Evolutionary conservation across 2,797 vertebrate species (phyloP).

Genomic region (Microctenopoma lineatum): DNA sequence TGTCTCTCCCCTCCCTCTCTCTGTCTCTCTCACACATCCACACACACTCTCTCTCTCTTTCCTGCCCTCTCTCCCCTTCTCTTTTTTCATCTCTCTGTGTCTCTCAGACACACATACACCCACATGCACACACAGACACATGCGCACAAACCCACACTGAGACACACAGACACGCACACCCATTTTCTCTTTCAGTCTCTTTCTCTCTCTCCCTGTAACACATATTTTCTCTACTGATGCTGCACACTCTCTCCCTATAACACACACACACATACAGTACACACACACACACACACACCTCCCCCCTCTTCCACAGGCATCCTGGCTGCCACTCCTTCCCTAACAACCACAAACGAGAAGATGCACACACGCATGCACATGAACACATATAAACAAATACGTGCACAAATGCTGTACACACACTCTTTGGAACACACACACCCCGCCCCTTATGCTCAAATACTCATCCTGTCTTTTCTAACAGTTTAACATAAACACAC

Average conservation of each 20-base stretch:
- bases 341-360: constrained; percentile 57
- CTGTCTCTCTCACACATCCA: constrained; percentile 40
- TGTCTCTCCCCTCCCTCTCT: constrained; percentile 60
- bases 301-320: constrained; percentile 69
- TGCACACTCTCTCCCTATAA: constrained; percentile 23
- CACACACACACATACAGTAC: constrained; percentile 11
- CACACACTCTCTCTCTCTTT: constrained; percentile 36
- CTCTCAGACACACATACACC: constrained; percentile 71
- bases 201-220: constrained; percentile 51
- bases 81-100: constrained; percentile 64
- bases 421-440: constrained; percentile 66
- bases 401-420: constrained; percentile 35
- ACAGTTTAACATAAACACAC: constrained; percentile 57
- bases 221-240: constrained; percentile 44
- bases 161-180: constrained; percentile 51
- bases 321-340: constrained; percentile 70
- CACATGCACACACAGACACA: constrained; percentile 59
- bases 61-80: constrained; percentile 70
- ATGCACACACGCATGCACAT: constrained; percentile 17
- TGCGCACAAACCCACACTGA: constrained; percentile 47
- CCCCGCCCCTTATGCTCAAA: constrained; percentile 53
- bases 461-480: constrained; percentile 64
- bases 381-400: constrained; percentile 40
- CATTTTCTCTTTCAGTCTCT: constrained; percentile 49
- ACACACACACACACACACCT: constrained; percentile 49